phyloP scores from a whole-genome alignment of 2,797 vertebrate species.

The Sebastes cheni region DNA sequence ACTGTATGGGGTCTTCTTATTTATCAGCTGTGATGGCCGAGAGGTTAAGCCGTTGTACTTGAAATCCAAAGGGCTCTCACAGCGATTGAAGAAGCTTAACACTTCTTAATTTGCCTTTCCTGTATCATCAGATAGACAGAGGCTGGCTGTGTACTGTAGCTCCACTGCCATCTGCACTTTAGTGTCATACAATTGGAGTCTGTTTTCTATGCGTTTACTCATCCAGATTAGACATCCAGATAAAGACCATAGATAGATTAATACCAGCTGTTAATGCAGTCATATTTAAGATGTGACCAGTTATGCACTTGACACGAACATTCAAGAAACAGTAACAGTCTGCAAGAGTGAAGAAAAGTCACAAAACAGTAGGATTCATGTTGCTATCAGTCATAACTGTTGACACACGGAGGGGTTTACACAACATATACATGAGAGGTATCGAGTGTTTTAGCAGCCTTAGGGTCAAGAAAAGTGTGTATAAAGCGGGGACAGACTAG shows the following conservation, averaged over 20 bases:
- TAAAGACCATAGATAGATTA: neutral
- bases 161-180: neutral
- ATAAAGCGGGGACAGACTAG: too few species aligned
- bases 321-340: neutral
- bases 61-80: constrained; percentile 9
- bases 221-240: neutral
- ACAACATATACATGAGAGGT: neutral
- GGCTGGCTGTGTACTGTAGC: neutral
- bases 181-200: neutral
- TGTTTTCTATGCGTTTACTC: neutral
- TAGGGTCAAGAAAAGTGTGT: neutral
- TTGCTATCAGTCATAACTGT: neutral
- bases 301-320: neutral
- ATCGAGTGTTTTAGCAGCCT: neutral
- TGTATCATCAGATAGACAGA: neutral
- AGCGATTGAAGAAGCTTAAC: neutral
- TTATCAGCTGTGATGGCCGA: constrained; percentile 5
- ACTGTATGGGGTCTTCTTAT: neutral
- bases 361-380: neutral
- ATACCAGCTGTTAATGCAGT: neutral
- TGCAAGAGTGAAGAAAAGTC: neutral
- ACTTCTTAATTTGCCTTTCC: neutral
- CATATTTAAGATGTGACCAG: neutral
- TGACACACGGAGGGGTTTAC: neutral
- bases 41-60: neutral